A percentile compares a stretch with the other conserved stretches of the same genome.
These are phyloP conservation scores for Aporophyla lueneburgensis DNA, from an alignment of 2,888 invertebrate genomes.

Conservation along the genomic window DNA sequence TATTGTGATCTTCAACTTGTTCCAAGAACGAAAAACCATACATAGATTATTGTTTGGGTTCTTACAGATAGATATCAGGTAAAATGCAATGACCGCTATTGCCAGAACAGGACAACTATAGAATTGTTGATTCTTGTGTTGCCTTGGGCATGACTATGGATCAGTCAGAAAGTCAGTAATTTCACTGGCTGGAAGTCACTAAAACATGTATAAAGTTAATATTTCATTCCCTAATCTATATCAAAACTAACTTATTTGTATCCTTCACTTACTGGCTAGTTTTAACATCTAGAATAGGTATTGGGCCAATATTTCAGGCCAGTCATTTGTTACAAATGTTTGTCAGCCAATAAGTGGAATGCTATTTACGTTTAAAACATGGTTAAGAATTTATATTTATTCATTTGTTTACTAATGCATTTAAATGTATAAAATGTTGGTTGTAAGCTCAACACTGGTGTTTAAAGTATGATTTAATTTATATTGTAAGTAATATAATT, in stretches of 20 bases:
- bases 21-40: no score
- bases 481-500: slow-evolving; percentile 46
- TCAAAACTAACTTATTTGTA: slow-evolving; percentile 26
- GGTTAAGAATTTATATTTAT: slow-evolving; percentile 32
- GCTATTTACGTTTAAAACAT: slow-evolving; percentile 1
- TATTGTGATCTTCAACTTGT: no score
- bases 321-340: slow-evolving; percentile 21
- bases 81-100: no score
- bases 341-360: slow-evolving; percentile 7
- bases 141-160: not conserved
- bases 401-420: slow-evolving; percentile 20
- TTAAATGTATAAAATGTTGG: slow-evolving; percentile 33
- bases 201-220: slow-evolving; percentile 1
- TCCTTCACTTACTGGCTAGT: slow-evolving; percentile 14
- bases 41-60: no score
- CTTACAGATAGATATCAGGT: no score
- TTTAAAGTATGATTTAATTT: slow-evolving; percentile 49
- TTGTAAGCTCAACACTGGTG: slow-evolving; percentile 30
- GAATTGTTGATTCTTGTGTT: not conserved
- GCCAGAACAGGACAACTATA: no score
- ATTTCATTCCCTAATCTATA: slow-evolving; percentile 29
- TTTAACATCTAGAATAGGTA: not conserved
- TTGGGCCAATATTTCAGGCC: slow-evolving; percentile 9
- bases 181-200: slow-evolving; percentile 4
- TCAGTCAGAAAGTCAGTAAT: not conserved